Base-by-base conservation (phyloP, 1,140 invertebrate genomes). In the Episyrphus balteatus region DNA sequence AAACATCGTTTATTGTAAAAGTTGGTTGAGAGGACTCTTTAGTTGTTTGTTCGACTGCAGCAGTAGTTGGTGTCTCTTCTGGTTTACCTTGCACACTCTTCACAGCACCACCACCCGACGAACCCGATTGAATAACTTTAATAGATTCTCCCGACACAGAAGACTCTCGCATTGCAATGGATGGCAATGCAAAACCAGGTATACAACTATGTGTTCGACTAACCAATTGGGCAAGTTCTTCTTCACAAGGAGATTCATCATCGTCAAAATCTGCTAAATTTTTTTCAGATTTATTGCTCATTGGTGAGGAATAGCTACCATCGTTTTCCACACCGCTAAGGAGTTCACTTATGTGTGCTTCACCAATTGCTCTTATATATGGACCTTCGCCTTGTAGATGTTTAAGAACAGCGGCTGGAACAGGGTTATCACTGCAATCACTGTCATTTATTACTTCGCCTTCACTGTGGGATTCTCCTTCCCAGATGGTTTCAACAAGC, bases 261-360 rank as follows among this genome's bases (percentile, higher is more conserved):
- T 91, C 92, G 55, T 94, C 91, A 60, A 95, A 90, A 69, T 94
- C 91, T 0, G 88, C 89, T 78, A 94, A 83, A 66, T 93, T 93
- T 52, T 92, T 93, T 54, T 92, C 89, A n/a, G 88, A 92, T 71
- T 93, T 92, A 48, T 86, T 90, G 37, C 88, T 91, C 69, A 92
- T 82, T 15, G 86, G 76, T 17, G 90, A 93, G 36, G 88, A 92
- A 57, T 88, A 84, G 50, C 82, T 86, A 1, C 84, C 86, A 55
- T 81, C 79, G 48, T 78, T 77, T 59, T 87, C 84, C 47, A 83
- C 83, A 0, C 75, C 78, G 39, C 80, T 82, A 6, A 83, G 57
- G 52, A 85, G 76, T 51, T 84, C 83, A 41, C 72, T 69, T 36
- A 75, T 70, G 51, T 73, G 73, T n/a, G 69, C 64, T 26, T 68